A percentile compares a stretch with the other conserved stretches of the same genome.
These are phyloP conservation scores for Blastobasis adustella DNA, from an alignment of 2,888 invertebrate species.

Conservation along the genomic window DNA sequence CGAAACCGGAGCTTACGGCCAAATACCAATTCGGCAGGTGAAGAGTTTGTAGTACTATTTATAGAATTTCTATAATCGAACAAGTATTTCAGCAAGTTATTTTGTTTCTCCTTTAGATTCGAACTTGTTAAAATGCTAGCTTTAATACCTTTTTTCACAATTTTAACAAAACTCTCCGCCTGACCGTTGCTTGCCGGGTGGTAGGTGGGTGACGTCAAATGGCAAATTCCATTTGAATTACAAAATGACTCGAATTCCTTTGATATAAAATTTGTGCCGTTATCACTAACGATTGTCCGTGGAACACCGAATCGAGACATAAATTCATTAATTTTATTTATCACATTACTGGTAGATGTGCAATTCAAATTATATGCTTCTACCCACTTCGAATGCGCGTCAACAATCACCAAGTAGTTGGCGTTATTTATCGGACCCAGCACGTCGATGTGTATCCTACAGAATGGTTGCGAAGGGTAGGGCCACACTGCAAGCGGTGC, in stretches of 20 bases:
- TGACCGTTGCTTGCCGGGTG: constrained; percentile 11
- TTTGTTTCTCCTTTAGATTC: constrained; percentile 1
- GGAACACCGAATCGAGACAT: constrained; percentile 21
- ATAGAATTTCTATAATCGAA: constrained; percentile 18
- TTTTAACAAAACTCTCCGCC: constrained; percentile 17
- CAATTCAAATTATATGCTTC: constrained; percentile 9
- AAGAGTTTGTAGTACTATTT: constrained; percentile 11
- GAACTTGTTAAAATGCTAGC: constrained; percentile 6
- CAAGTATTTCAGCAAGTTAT: constrained; percentile 15
- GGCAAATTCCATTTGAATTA: constrained; percentile 15
- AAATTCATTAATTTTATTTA: constrained; percentile 17
- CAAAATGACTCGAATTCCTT: constrained; percentile 18
- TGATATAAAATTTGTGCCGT: constrained; percentile 17
- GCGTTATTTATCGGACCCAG: constrained; percentile 11
- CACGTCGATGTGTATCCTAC: constrained; percentile 13
- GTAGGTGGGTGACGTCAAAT: constrained; percentile 17
- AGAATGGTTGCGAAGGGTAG: constrained; percentile 1
- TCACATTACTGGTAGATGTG: constrained; percentile 11
- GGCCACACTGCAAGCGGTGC: constrained; percentile 5
- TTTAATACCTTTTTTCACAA: constrained; percentile 21
- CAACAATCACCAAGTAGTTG: constrained; percentile 14
- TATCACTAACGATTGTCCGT: constrained; percentile 18
- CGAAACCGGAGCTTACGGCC: constrained; percentile 10
- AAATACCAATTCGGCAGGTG: constrained; percentile 15
- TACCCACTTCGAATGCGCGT: constrained; percentile 17